phyloP scores from a whole-genome alignment of 2,888 invertebrate species.

The Protophormia terraenovae region DNA sequence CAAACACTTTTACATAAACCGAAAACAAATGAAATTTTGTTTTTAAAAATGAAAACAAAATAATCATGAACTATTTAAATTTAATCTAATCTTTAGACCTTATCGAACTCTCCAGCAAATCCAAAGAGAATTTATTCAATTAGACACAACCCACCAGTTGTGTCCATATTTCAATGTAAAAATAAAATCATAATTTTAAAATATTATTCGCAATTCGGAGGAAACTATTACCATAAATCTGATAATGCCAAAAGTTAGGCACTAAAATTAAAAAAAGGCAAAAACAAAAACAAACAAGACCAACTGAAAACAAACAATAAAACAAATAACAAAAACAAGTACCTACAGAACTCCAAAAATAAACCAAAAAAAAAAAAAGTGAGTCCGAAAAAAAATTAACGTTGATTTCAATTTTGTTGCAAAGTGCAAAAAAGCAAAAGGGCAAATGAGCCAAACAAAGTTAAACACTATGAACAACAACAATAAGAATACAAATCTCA shows the following conservation, averaged over 20 bases:
- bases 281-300: neutral
- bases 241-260: constrained; percentile 52
- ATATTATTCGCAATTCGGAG: constrained; percentile 58
- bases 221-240: constrained; percentile 68
- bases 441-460: constrained; percentile 62
- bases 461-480: constrained; percentile 50
- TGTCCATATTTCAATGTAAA: neutral
- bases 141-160: constrained; percentile 38
- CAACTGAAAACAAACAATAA: constrained; percentile 50
- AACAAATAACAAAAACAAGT: constrained; percentile 18
- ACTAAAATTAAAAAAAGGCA: constrained; percentile 4
- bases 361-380: neutral
- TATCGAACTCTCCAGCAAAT: constrained; percentile 1
- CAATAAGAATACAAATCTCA: constrained; percentile 51
- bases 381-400: constrained; percentile 32
- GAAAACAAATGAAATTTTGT: neutral
- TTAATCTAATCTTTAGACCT: constrained; percentile 8
- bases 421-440: constrained; percentile 61
- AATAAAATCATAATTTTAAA: constrained; percentile 50
- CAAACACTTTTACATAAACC: neutral
- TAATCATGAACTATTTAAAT: neutral
- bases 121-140: constrained; percentile 50
- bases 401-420: constrained; percentile 55
- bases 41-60: neutral
- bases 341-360: constrained; percentile 12